These are phyloP conservation scores for Pterobdella sp. DNA, from an alignment of 2,888 invertebrate genomes.

Conservation along the genomic window DNA sequence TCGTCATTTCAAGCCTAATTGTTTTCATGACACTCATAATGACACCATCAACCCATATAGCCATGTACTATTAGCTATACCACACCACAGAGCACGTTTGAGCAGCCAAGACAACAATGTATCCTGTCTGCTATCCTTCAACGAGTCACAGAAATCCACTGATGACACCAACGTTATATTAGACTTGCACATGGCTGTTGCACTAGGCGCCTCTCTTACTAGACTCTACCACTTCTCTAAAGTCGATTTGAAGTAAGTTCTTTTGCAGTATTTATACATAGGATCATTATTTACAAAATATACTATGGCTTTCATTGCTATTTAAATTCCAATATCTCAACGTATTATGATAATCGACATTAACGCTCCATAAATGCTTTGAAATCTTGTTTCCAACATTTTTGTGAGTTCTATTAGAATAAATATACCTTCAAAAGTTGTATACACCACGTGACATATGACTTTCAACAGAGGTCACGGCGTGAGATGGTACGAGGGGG, in stretches of 20 bases:
- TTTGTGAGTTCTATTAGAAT: not conserved
- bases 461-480: slow-evolving; percentile 68
- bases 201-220: not conserved
- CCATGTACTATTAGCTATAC: no score
- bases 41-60: not conserved
- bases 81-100: not conserved
- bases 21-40: no score
- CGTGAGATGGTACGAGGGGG: slow-evolving; percentile 91
- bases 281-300: not conserved
- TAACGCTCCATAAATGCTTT: not conserved
- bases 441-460: not conserved
- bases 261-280: not conserved
- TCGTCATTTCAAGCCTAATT: no score
- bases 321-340: not conserved
- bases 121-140: not conserved
- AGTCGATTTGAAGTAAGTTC: slow-evolving; percentile 2
- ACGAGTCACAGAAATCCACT: not conserved
- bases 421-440: not conserved
- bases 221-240: slow-evolving; percentile 4
- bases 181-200: not conserved
- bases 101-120: not conserved
- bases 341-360: not conserved
- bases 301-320: not conserved
- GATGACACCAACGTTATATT: not conserved
- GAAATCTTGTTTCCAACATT: no score